Evolutionary conservation across 2,797 vertebrate genomes (phyloP).

Genomic region (Diglossa cyanea): DNA sequence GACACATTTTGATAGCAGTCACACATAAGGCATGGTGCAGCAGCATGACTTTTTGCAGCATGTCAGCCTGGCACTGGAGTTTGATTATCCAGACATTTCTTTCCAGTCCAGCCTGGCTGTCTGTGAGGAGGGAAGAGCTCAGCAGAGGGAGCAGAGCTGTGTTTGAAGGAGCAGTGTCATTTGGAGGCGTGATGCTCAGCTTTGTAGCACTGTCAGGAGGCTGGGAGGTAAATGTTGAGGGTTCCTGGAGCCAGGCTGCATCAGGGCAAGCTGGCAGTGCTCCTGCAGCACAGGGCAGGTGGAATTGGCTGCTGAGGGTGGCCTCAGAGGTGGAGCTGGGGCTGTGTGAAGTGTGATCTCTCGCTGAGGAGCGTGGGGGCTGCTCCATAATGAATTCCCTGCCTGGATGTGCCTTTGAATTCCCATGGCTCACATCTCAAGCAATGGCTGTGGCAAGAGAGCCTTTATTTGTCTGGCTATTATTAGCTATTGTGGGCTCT

Average conservation of each 20-base stretch:
- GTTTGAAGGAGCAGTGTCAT: neutral
- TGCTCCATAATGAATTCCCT: neutral
- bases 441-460: neutral
- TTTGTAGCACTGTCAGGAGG: neutral
- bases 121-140: neutral
- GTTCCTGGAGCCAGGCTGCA: neutral
- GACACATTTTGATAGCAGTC: neutral
- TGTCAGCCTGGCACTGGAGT: neutral
- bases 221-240: neutral
- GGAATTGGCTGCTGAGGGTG: neutral
- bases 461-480: neutral
- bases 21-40: neutral
- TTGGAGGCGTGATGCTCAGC: neutral
- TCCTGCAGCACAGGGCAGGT: neutral
- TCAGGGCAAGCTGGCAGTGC: neutral
- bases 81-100: neutral
- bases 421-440: neutral
- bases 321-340: neutral
- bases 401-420: neutral
- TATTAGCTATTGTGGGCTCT: neutral
- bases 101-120: neutral
- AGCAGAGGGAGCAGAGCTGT: neutral
- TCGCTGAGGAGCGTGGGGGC: accelerated
- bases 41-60: neutral
- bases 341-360: accelerated